Base-by-base conservation (phyloP, 2,797 vertebrate species). In the Craterocephalus amniculus region DNA sequence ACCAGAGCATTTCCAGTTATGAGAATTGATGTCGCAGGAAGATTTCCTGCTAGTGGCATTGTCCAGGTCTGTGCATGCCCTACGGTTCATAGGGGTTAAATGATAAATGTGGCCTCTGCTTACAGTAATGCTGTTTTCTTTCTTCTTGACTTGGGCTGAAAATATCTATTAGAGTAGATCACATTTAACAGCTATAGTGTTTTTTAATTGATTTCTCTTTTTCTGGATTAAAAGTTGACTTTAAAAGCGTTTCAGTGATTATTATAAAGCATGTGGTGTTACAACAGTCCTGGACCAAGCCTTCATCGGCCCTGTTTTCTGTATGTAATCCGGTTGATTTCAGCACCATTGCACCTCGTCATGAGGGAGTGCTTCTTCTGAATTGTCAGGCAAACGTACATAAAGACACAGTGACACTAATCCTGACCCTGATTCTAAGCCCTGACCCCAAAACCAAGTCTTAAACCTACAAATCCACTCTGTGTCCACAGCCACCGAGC, bases 291-390 rank as follows among this genome's bases (percentile, higher is more conserved):
- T 56, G 49, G 38, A 58, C 35, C 24, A 51, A 58, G 58, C 26
- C 69, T 51, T 54, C 14, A 57, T 12, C 20, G 52, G 29, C 9
- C 26, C 49, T 58, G 48, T 34, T 45, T 55, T 58, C 48, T 24
- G n/a, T 4, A 32, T 36, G n/a, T n/a, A 51, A 71, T 26, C 27
- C 18, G n/a, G 45, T 35, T 18, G 64, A 65, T 29, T 40, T 14
- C 40, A 58, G 32, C 57, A 36, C 32, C 5, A 6, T 43, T 57
- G 24, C 49, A 34, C 43, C 34, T 2, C 34, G 0, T 70, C 24
- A n/a, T 40, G 14, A 60, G 51, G 24, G n/a, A 36, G 35, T 38
- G 38, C 22, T 49, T 63, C 22, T 51, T 13, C n/a, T 14, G 5
- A 14, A 16, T 2, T 4, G 36, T 4, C 36, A 38, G 14, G 16